Evolutionary conservation across 2,888 invertebrate species (phyloP).

Genomic region (Cistogaster globosa): DNA sequence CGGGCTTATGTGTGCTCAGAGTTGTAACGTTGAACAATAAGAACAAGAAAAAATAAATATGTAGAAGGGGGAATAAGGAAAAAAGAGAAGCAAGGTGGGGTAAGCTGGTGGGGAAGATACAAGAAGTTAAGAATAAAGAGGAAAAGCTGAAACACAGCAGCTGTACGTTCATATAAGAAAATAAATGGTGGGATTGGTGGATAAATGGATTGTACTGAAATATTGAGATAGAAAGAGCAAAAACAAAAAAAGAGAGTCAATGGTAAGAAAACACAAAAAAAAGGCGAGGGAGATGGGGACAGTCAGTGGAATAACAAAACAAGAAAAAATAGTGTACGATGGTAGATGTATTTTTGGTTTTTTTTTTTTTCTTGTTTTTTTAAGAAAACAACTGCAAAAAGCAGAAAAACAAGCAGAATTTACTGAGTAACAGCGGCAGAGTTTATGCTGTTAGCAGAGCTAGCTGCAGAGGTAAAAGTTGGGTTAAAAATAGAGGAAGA

Average conservation of each 20-base stretch:
- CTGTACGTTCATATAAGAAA: slow-evolving; percentile 61
- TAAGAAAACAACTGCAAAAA: slow-evolving; percentile 48
- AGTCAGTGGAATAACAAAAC: slow-evolving; percentile 38
- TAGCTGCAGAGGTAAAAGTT: slow-evolving; percentile 51
- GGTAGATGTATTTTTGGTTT: slow-evolving; percentile 12
- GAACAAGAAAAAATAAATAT: slow-evolving; percentile 26
- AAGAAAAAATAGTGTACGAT: slow-evolving; percentile 60
- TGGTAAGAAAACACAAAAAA: background rate
- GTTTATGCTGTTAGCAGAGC: slow-evolving; percentile 31
- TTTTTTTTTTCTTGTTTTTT: too few species aligned
- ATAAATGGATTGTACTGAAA: slow-evolving; percentile 48
- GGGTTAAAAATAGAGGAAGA: slow-evolving; percentile 68
- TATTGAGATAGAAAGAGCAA: slow-evolving; percentile 43
- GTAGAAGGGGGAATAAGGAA: slow-evolving; percentile 39
- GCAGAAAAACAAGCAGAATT: slow-evolving; percentile 27
- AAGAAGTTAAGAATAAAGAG: slow-evolving; percentile 68
- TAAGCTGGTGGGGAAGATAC: slow-evolving; percentile 57
- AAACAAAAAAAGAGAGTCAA: slow-evolving; percentile 8
- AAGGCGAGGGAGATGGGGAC: slow-evolving; percentile 17
- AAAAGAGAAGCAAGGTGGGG: slow-evolving; percentile 47
- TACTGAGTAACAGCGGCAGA: slow-evolving; percentile 30
- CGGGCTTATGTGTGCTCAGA: slow-evolving; percentile 74
- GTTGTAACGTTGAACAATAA: slow-evolving; percentile 64
- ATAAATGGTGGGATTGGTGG: slow-evolving; percentile 49
- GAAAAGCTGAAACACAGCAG: slow-evolving; percentile 68